These are phyloP conservation scores for Hepsetus odoe DNA, from an alignment of 2,113 vertebrate genomes.

Conservation along the genomic window DNA sequence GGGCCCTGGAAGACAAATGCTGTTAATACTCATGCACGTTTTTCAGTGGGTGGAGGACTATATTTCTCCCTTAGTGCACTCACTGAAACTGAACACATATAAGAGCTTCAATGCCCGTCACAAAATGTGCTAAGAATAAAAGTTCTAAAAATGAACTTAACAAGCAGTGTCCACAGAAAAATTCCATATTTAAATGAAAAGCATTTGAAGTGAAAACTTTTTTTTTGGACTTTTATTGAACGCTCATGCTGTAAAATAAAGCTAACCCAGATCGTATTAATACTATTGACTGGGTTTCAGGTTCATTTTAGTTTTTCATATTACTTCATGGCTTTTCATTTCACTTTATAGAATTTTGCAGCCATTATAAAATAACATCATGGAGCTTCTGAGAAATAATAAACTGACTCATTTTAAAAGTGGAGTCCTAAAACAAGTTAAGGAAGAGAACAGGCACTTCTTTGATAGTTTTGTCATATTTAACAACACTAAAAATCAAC, in stretches of 20 bases:
- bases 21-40: conserved; percentile 20
- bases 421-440: too few relatives aligned
- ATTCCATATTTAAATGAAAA: background rate
- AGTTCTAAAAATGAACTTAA: conserved; percentile 32
- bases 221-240: conserved; percentile 19
- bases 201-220: background rate
- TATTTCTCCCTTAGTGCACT: conserved; percentile 19
- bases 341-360: conserved; percentile 21
- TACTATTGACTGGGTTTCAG: background rate
- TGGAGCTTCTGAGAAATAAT: conserved; percentile 13
- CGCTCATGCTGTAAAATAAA: conserved; percentile 22
- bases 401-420: conserved; percentile 2
- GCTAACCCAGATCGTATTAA: background rate
- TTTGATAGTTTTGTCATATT: too few relatives aligned
- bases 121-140: background rate
- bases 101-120: conserved; percentile 3
- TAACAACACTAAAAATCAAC: too few relatives aligned
- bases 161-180: background rate
- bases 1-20: conserved; percentile 21
- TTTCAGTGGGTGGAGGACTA: conserved; percentile 7
- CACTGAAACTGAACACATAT: background rate
- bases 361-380: conserved; percentile 16
- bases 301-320: conserved; percentile 5
- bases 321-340: conserved; percentile 9
- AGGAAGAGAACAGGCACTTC: too few relatives aligned